Base-by-base conservation (phyloP, 1,140 invertebrate species). In the Radopholus similis region DNA sequence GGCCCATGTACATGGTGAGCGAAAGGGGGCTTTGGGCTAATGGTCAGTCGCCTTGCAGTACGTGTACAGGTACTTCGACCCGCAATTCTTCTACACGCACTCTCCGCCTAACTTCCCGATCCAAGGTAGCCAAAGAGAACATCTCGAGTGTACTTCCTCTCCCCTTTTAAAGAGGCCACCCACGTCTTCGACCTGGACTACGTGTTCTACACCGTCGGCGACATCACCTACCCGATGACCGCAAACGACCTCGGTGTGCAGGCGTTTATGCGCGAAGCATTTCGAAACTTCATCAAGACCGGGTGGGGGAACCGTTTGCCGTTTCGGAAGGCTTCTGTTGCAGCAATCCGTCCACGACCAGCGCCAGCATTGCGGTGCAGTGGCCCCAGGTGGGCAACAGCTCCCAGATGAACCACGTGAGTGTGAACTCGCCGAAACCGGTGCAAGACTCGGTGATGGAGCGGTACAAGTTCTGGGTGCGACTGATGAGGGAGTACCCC, bases 1-100 rank as follows among this genome's bases (percentile, higher is more conserved):
- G 68, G 68, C 49, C 69, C 37, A 15, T 70, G 3, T 58, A 58
- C 30, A 23, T 62, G n/a, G n/a, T n/a, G n/a, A n/a, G n/a, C n/a
- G n/a, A n/a, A n/a, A n/a, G n/a, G n/a, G n/a, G n/a, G n/a, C n/a
- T n/a, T n/a, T n/a, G n/a, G n/a, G n/a, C n/a, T n/a, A n/a, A n/a
- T n/a, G n/a, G n/a, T n/a, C n/a, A n/a, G n/a, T n/a, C n/a, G n/a
- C n/a, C n/a, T n/a, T n/a, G n/a, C n/a, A n/a, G n/a, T 70, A 70
- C 26, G 32, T 49, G 2, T 35, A 42, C 30, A 55, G 53, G 18
- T 68, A 70, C 32, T 32, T 70, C 1, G 70, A 70, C 23, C 38
- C 21, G 35, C 32, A 38, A n/a, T 35, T 15, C 37, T 72, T 15
- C 37, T 54, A n/a, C n/a, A n/a, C n/a, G n/a, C n/a, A n/a, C n/a